Base-by-base conservation (phyloP, 2,797 vertebrate genomes). In the Streptopelia turtur region DNA sequence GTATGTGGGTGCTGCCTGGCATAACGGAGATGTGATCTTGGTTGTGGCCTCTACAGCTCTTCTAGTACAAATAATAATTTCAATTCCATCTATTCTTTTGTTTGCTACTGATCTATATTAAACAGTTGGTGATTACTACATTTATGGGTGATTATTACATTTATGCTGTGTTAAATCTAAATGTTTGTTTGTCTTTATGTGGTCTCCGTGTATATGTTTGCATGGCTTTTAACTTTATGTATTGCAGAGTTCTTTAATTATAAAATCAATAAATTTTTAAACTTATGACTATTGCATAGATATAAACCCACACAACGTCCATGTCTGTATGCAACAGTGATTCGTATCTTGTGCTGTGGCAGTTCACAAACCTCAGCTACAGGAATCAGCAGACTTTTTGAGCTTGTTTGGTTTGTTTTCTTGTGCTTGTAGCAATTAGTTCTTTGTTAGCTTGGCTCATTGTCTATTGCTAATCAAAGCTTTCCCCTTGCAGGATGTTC, bases 81-180 rank as follows among this genome's bases (percentile, higher is more conserved):
- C 93, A 89, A 95, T 95, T 70, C 94, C 92, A 95, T 95, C 92
- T 95, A 60, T 94, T 95, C 96, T 94, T 95, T 92, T 95, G 94
- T 95, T 96, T 95, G 91, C 95, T 74, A 47, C 90, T 90, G 96
- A 80, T 94, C 95, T 95, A 87, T 95, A 96, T 96, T 94, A 95
- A 97, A 95, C 93, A 95, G 83, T 87, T 96, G 94, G 90, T 13
- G 94, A 96, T 97, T 87, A 96, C 94, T 87, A 70, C 93, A 45
- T 95, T 97, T 95, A 94, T 85, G 95, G 96, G 93, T 95, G 95
- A 96, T 97, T 95, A 96, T 90, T 93, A 83, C 91, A 89, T 92
- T 97, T 95, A 95, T 16, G 85, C 75, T 45, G 81, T 76, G 68
- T 94, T 93, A 96, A 93, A 94, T 92, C 93, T 95, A 59, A 95